phyloP scores from a whole-genome alignment of 2,113 vertebrate species.

The Mirounga angustirostris region DNA sequence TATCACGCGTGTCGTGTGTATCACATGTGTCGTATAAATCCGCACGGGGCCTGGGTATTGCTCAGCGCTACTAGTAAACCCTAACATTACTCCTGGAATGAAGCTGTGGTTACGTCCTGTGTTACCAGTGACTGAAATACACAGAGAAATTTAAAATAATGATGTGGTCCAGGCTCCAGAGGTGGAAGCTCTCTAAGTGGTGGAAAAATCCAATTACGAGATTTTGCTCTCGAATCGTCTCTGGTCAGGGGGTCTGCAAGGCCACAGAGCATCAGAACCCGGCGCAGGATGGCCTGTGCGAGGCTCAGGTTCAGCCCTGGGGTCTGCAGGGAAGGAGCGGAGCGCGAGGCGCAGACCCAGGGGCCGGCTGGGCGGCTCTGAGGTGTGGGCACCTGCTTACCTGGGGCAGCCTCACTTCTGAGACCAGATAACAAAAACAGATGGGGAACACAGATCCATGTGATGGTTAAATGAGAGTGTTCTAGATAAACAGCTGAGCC shows the following conservation, averaged over 20 bases:
- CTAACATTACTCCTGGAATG: neutral
- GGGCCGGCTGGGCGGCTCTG: neutral
- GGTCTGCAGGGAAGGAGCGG: no score
- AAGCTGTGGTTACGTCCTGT: neutral
- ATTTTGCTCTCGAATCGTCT: neutral
- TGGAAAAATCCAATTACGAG: neutral
- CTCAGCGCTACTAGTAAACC: neutral
- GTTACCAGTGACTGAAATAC: neutral
- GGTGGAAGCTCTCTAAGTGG: neutral
- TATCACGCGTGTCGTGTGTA: no score
- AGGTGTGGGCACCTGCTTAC: neutral
- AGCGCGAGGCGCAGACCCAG: neutral
- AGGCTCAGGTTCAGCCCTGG: neutral
- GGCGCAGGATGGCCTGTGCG: neutral
- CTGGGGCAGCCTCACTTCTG: neutral
- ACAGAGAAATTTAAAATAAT: neutral
- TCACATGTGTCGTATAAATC: neutral
- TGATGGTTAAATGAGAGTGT: neutral
- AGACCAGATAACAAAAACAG: neutral
- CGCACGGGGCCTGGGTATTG: no score
- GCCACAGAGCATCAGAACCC: neutral
- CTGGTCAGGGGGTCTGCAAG: neutral
- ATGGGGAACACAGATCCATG: rapidly evolving
- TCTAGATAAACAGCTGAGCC: neutral
- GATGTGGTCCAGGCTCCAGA: no score